A percentile compares a stretch with the other conserved stretches of the same genome.
Conservation (phyloP, 1,140 invertebrate genomes). For the Dicyema japonicum region DNA sequence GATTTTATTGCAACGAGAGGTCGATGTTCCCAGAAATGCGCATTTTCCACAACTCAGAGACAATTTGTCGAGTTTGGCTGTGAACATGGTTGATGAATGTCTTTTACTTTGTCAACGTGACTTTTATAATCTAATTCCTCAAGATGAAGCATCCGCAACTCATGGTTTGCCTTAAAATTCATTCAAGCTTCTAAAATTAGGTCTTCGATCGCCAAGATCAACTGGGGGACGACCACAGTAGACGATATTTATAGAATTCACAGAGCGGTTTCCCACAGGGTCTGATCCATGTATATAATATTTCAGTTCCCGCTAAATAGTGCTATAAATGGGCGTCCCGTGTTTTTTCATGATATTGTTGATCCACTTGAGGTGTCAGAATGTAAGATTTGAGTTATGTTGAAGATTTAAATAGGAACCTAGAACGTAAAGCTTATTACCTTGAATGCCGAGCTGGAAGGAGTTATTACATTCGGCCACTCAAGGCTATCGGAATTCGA, state of each 20-base stretch:
- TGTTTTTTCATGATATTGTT: no score
- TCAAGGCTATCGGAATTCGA: no score
- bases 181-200: constrained; percentile 8
- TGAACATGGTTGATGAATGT: constrained; percentile 20
- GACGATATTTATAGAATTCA: constrained; percentile 7
- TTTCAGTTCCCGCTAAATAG: no score
- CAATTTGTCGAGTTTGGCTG: constrained; percentile 32
- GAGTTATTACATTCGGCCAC: no score
- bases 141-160: constrained; percentile 27
- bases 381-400: no score
- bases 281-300: no score
- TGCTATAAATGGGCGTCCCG: no score
- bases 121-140: constrained; percentile 25
- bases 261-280: no score
- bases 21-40: constrained; percentile 28
- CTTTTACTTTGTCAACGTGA: constrained; percentile 4
- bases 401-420: no score
- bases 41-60: constrained; percentile 31
- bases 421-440: no score
- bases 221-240: constrained; percentile 6
- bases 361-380: no score
- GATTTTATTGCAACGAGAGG: constrained; percentile 31
- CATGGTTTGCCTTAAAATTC: constrained; percentile 6
- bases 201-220: constrained; percentile 5
- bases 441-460: no score